These are phyloP conservation scores for Halichoerus grypus DNA, from an alignment of 2,113 vertebrate genomes.

Conservation along the genomic window DNA sequence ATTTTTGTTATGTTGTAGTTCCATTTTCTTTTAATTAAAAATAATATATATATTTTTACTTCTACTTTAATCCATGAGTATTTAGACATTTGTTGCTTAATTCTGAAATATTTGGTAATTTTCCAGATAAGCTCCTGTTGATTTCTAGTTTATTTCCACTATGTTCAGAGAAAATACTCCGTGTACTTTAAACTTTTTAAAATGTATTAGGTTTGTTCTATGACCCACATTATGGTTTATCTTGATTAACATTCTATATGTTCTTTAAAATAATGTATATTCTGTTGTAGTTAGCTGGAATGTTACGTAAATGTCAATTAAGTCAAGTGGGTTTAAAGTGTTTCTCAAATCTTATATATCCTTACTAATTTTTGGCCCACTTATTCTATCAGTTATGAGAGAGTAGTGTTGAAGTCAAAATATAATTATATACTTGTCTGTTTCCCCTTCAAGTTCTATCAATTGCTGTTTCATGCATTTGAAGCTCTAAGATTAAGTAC, in stretches of 20 bases:
- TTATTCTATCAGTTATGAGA: neutral
- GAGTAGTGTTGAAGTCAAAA: neutral
- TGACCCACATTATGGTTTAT: neutral
- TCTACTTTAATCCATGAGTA: neutral
- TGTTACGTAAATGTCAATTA: neutral
- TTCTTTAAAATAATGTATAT: neutral
- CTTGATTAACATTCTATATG: neutral
- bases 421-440: neutral
- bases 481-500: neutral
- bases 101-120: slow-evolving; percentile 5
- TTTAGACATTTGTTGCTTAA: neutral
- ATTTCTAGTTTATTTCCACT: neutral
- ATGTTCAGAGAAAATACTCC: neutral
- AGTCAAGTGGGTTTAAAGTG: neutral
- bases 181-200: neutral
- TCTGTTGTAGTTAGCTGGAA: neutral
- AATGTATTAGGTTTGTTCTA: neutral
- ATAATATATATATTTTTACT: neutral
- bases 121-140: neutral
- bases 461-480: neutral
- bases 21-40: slow-evolving; percentile 8
- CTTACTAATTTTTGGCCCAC: neutral
- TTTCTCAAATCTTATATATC: neutral
- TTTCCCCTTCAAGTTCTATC: neutral
- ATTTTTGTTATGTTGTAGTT: neutral